A percentile compares a stretch with the other conserved stretches of the same genome.
phyloP scores from a whole-genome alignment of 2,113 vertebrate genomes.

The Larimichthys crocea region DNA sequence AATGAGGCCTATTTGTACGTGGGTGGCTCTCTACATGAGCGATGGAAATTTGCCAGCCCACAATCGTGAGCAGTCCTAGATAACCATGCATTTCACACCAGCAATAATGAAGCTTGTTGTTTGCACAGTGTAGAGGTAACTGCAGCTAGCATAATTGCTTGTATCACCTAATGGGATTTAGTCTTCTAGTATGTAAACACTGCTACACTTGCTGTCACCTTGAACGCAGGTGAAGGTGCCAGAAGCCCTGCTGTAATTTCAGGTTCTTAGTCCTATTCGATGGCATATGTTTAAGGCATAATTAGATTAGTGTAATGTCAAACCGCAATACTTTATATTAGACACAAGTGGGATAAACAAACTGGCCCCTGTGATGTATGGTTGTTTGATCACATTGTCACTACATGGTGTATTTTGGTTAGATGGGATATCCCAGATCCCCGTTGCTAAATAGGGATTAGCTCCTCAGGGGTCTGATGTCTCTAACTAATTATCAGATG shows the following conservation, averaged over 20 bases:
- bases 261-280: neutral
- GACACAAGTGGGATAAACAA: neutral
- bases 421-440: conserved; percentile 52
- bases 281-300: neutral
- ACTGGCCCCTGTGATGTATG: neutral
- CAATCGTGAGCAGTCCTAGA: neutral
- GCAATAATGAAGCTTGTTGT: neutral
- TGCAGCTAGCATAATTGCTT: neutral
- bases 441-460: conserved; percentile 38
- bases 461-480: conserved; percentile 42
- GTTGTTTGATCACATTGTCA: conserved; percentile 7
- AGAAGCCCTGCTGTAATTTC: conserved; percentile 1
- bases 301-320: neutral
- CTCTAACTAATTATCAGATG: conserved; percentile 28
- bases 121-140: neutral
- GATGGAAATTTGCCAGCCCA: conserved; percentile 33
- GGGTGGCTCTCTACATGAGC: conserved; percentile 37
- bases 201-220: neutral
- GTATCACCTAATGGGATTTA: neutral
- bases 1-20: conserved; percentile 29
- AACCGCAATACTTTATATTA: neutral
- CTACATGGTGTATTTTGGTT: conserved; percentile 11
- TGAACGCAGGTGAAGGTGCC: neutral
- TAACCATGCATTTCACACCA: conserved; percentile 17
- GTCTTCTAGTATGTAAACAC: neutral